phyloP scores from a whole-genome alignment of 2,888 invertebrate genomes.

The Ormyrus nitidulus region DNA sequence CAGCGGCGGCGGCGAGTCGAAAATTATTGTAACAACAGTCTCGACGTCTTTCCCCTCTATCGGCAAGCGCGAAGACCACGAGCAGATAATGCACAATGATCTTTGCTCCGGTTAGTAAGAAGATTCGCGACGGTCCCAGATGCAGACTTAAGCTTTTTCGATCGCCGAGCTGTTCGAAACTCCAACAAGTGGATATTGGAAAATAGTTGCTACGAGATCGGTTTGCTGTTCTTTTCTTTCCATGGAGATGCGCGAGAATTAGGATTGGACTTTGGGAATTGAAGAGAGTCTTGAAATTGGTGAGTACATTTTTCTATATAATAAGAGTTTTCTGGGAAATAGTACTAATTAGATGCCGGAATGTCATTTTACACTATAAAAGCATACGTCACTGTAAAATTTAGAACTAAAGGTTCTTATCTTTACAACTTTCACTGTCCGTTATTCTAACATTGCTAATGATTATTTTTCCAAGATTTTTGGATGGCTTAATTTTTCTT shows the following conservation, averaged over 20 bases:
- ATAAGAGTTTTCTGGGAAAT: too few species aligned
- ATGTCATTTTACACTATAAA: too few species aligned
- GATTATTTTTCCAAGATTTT: not conserved
- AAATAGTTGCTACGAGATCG: conserved; percentile 15
- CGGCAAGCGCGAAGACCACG: not conserved
- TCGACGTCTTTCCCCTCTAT: conserved; percentile 16
- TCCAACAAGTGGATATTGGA: not conserved
- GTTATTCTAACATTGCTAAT: not conserved
- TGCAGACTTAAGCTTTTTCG: too few species aligned
- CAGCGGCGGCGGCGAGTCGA: not conserved
- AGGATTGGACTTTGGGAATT: not conserved
- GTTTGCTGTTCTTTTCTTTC: too few species aligned
- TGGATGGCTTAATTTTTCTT: too few species aligned
- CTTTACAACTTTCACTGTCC: too few species aligned
- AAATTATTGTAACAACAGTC: conserved; percentile 32
- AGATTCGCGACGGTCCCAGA: not conserved
- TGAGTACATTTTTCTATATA: not conserved
- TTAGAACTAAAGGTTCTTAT: too few species aligned
- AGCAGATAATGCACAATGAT: conserved; percentile 44
- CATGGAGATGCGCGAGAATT: not conserved
- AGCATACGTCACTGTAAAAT: too few species aligned
- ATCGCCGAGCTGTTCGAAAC: too few species aligned
- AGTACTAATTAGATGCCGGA: too few species aligned
- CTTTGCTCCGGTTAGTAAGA: conserved; percentile 42
- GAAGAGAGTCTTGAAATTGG: not conserved